Percentiles rank a stretch among this genome's conserved stretches.
phyloP scores from a whole-genome alignment of 1,140 invertebrate genomes.

The Hestina assimilis region DNA sequence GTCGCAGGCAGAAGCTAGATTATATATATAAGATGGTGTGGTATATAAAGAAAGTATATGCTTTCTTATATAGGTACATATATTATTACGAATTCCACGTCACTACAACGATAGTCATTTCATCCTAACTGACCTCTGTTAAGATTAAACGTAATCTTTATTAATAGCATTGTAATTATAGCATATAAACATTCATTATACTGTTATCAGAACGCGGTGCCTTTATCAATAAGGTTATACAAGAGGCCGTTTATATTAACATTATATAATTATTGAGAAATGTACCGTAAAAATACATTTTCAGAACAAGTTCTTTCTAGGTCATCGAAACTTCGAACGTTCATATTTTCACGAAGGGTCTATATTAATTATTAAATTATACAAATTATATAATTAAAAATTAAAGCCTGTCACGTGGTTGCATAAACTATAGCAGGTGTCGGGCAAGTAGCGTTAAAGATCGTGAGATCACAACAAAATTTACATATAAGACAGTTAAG shows the following conservation, averaged over 20 bases:
- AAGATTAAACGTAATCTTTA: constrained; percentile 17
- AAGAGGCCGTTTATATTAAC: constrained; percentile 27
- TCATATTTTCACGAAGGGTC: background rate
- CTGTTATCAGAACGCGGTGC: constrained; percentile 27
- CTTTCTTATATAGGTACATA: too few relatives aligned
- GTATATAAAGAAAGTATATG: background rate
- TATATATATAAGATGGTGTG: too few relatives aligned
- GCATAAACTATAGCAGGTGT: too few relatives aligned
- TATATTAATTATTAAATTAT: background rate
- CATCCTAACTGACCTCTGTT: constrained; percentile 14
- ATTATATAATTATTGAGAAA: constrained; percentile 19
- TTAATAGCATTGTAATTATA: constrained; percentile 22
- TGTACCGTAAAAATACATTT: background rate
- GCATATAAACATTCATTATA: constrained; percentile 15
- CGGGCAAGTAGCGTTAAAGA: too few relatives aligned
- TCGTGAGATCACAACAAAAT: too few relatives aligned
- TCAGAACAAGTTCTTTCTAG: constrained; percentile 2
- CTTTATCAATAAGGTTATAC: constrained; percentile 30
- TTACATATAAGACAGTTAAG: too few relatives aligned
- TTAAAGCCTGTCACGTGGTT: too few relatives aligned
- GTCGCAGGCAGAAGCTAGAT: too few relatives aligned
- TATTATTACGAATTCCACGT: background rate
- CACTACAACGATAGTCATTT: background rate
- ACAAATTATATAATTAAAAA: too few relatives aligned
- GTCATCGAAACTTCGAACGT: constrained; percentile 8